phyloP scores from a whole-genome alignment of 2,888 invertebrate genomes.

The Sacculina carcini region DNA sequence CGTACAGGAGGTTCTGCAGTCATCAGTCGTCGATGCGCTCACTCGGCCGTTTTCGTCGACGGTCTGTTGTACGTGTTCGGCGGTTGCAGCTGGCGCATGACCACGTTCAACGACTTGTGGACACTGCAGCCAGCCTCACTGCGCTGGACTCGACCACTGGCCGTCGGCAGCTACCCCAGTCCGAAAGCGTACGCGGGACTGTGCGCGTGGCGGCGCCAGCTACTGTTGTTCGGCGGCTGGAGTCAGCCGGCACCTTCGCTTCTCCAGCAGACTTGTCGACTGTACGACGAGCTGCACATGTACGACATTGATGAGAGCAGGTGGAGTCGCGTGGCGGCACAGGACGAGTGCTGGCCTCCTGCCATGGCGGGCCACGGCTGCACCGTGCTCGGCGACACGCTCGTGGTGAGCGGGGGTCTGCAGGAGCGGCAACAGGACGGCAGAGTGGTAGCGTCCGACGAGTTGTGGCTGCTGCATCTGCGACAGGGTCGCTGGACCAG shows the following conservation, averaged over 20 bases:
- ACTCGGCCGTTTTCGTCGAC: slow-evolving; percentile 16
- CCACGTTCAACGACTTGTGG: slow-evolving; percentile 94
- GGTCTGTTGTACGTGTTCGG: slow-evolving; percentile 87
- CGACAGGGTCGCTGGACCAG: slow-evolving; percentile 46
- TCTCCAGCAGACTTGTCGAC: slow-evolving; percentile 48
- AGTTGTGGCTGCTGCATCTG: slow-evolving; percentile 67
- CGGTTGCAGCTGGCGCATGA: slow-evolving; percentile 74
- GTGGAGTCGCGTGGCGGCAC: slow-evolving; percentile 26
- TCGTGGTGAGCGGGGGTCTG: slow-evolving; percentile 54
- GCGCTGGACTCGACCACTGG: slow-evolving; percentile 55
- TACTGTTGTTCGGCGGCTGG: slow-evolving; percentile 85
- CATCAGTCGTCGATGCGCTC: background rate
- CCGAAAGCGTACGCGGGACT: slow-evolving; percentile 86
- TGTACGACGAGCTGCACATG: slow-evolving; percentile 50
- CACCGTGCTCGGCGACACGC: slow-evolving; percentile 49
- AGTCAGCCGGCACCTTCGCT: slow-evolving; percentile 66
- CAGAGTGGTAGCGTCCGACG: slow-evolving; percentile 27
- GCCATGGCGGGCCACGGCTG: no score
- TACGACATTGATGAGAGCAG: slow-evolving; percentile 44
- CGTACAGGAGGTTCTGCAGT: no score
- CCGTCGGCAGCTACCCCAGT: slow-evolving; percentile 68
- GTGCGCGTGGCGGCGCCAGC: slow-evolving; percentile 53
- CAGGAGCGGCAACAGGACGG: slow-evolving; percentile 12
- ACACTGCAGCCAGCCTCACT: slow-evolving; percentile 59
- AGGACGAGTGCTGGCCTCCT: background rate